A percentile compares a stretch with the other conserved stretches of the same genome.
Conservation (phyloP, 2,888 invertebrate genomes). For the Schizaphis graminum region DNA sequence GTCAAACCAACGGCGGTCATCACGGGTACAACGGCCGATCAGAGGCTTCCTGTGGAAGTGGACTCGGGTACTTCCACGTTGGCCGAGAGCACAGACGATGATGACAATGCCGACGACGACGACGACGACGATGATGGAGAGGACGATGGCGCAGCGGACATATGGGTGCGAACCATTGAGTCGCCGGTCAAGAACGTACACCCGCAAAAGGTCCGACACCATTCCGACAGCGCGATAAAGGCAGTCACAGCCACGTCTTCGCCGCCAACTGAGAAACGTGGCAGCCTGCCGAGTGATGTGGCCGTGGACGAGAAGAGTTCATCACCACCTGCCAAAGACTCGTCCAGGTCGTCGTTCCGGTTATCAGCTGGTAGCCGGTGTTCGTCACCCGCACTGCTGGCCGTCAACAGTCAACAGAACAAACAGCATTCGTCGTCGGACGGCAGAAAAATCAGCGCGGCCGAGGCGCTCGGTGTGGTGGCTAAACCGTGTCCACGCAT, state of each 20-base stretch:
- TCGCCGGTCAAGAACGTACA: conserved; percentile 67
- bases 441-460: conserved; percentile 68
- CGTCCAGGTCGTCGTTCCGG: conserved; percentile 28
- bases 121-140: conserved; percentile 67
- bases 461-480: conserved; percentile 69
- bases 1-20: neutral
- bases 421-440: neutral
- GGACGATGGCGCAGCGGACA: conserved; percentile 69
- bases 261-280: conserved; percentile 39
- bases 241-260: neutral
- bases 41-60: conserved; percentile 31
- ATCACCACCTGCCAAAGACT: conserved; percentile 39
- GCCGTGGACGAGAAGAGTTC: conserved; percentile 29
- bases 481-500: conserved; percentile 69
- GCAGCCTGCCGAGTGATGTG: conserved; percentile 37
- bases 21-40: neutral
- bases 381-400: conserved; percentile 38
- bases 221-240: conserved; percentile 57
- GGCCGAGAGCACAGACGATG: conserved; percentile 63
- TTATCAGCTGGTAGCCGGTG: conserved; percentile 28
- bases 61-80: conserved; percentile 62
- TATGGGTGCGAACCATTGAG: conserved; percentile 69
- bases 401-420: neutral
- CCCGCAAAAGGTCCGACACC: conserved; percentile 52
- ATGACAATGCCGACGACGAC: conserved; percentile 59